Conservation (phyloP, 2,888 invertebrate species). For the Cistogaster globosa region DNA sequence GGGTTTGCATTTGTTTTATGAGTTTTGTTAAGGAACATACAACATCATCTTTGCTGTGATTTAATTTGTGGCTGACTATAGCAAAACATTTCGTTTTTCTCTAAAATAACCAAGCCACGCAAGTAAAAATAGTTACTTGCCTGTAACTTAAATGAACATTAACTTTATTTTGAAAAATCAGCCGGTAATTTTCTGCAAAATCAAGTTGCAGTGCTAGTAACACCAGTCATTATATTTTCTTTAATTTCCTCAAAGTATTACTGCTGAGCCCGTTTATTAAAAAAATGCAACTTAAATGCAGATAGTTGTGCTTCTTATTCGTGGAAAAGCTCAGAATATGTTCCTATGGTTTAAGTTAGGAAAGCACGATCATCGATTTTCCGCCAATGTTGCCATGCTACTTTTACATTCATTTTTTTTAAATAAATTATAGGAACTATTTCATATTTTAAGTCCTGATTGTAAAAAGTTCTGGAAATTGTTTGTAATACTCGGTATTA, state of each 20-base stretch:
- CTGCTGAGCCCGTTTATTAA: constrained; percentile 4
- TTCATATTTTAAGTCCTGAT: neutral
- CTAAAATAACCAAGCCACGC: constrained; percentile 46
- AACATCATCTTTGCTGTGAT: constrained; percentile 10
- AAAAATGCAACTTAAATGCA: constrained; percentile 12
- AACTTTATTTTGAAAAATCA: constrained; percentile 51
- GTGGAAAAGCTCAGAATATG: constrained; percentile 14
- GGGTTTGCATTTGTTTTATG: constrained; percentile 23
- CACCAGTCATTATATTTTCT: neutral
- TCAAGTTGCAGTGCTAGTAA: constrained; percentile 49
- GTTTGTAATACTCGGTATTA: neutral
- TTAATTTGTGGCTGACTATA: constrained; percentile 49
- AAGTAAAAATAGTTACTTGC: constrained; percentile 41
- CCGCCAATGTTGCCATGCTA: constrained; percentile 2
- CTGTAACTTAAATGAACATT: neutral
- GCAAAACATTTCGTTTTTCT: constrained; percentile 48
- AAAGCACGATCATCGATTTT: constrained; percentile 2
- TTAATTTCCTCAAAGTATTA: neutral
- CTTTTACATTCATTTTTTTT: neutral
- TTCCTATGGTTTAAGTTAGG: constrained; percentile 1
- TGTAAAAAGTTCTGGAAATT: neutral
- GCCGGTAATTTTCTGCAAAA: constrained; percentile 59
- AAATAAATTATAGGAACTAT: neutral
- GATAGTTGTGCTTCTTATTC: constrained; percentile 1
- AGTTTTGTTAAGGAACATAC: constrained; percentile 53